These are phyloP conservation scores for Cephalopterus ornatus DNA, from an alignment of 2,113 vertebrate genomes.

Conservation along the genomic window DNA sequence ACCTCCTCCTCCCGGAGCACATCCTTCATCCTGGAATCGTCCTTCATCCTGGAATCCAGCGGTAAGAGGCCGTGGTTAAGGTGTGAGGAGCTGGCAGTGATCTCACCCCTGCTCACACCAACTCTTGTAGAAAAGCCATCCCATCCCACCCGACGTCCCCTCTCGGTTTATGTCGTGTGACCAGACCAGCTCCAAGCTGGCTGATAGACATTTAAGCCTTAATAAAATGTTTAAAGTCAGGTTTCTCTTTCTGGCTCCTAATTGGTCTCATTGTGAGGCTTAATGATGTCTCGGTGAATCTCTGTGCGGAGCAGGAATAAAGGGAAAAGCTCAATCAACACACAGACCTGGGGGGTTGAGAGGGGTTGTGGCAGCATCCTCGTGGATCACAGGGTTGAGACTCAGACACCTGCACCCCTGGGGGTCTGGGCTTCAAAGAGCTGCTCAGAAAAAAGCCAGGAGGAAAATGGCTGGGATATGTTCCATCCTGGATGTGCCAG, in stretches of 20 bases:
- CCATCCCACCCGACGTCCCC: neutral
- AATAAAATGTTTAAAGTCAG: slow-evolving; percentile 54
- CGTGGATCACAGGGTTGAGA: rapidly evolving
- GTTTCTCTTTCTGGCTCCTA: neutral
- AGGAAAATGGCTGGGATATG: rapidly evolving
- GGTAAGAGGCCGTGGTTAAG: neutral
- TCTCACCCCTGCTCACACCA: neutral
- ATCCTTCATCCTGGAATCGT: neutral
- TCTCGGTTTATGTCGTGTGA: neutral
- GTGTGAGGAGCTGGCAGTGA: neutral
- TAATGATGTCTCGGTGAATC: neutral
- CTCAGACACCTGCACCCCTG: rapidly evolving
- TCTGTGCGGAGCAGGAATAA: neutral
- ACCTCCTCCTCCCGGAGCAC: neutral
- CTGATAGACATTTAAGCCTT: slow-evolving; percentile 62
- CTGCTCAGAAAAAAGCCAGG: neutral
- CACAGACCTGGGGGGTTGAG: rapidly evolving
- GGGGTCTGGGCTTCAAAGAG: neutral
- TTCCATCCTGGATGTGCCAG: rapidly evolving
- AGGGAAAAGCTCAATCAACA: neutral
- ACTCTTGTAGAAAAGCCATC: neutral
- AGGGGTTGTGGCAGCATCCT: neutral
- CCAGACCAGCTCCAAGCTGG: neutral
- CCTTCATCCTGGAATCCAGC: neutral
- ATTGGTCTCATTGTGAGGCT: neutral